Evolutionary conservation across 2,113 vertebrate species (phyloP).

Genomic region (Mola mola): DNA sequence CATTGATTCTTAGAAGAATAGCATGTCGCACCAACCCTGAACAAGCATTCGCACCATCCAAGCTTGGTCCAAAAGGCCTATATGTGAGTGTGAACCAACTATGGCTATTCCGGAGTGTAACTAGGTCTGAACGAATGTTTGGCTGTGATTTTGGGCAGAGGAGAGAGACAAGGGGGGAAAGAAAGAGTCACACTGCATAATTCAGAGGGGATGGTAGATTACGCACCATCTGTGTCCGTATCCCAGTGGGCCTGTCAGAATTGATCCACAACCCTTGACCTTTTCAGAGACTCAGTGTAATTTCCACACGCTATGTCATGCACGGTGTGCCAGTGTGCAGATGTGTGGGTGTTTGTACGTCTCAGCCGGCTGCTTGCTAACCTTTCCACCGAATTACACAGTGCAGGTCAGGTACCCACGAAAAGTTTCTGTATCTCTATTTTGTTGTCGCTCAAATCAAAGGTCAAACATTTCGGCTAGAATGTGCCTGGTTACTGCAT

Average conservation of each 20-base stretch:
- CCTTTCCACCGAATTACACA: slow-evolving; percentile 62
- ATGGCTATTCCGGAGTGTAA: slow-evolving; percentile 29
- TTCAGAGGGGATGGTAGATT: slow-evolving; percentile 71
- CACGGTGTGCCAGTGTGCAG: slow-evolving; percentile 35
- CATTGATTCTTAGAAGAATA: too few species aligned
- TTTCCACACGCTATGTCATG: slow-evolving; percentile 40
- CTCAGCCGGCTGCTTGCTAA: slow-evolving; percentile 58
- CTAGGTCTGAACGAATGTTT: slow-evolving; percentile 48
- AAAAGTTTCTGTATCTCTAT: slow-evolving; percentile 37
- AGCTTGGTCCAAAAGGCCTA: too few species aligned
- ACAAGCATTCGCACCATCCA: too few species aligned
- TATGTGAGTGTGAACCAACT: slow-evolving; percentile 20
- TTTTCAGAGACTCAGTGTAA: slow-evolving; percentile 49
- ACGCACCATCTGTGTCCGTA: slow-evolving; percentile 72
- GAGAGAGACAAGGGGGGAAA: slow-evolving; percentile 1
- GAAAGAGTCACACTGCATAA: slow-evolving; percentile 58
- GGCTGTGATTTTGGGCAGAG: slow-evolving; percentile 44
- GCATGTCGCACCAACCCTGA: too few species aligned
- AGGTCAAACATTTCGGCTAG: slow-evolving; percentile 51
- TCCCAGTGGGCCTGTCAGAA: slow-evolving; percentile 70
- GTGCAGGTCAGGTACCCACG: slow-evolving; percentile 43
- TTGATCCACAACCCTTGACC: slow-evolving; percentile 77
- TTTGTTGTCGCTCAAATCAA: slow-evolving; percentile 50
- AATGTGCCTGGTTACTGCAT: slow-evolving; percentile 2
- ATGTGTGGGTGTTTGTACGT: slow-evolving; percentile 53